Percentiles rank a stretch among this genome's conserved stretches.
Conservation (phyloP, 2,888 invertebrate species). For the Andrena camellia region DNA sequence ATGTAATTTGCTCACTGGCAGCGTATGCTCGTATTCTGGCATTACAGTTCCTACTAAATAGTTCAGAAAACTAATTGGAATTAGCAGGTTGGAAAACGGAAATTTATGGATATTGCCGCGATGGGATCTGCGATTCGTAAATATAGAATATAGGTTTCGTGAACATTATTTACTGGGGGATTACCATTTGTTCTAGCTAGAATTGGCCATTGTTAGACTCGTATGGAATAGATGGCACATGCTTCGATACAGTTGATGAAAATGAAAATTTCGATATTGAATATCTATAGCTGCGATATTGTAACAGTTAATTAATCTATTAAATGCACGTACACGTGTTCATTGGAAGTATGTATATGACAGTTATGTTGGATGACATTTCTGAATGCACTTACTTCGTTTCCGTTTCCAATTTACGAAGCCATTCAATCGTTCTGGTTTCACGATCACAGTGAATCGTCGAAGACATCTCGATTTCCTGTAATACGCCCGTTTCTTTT, state of each 20-base stretch:
- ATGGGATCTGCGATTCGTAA: too few relatives aligned
- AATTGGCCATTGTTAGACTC: too few relatives aligned
- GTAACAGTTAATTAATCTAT: not conserved
- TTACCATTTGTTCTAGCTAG: too few relatives aligned
- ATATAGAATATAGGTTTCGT: too few relatives aligned
- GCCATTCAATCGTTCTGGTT: conserved; percentile 26
- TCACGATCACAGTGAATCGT: conserved; percentile 19
- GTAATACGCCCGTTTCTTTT: conserved; percentile 19
- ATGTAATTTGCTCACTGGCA: conserved; percentile 19
- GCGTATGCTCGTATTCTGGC: not conserved
- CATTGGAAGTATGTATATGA: not conserved
- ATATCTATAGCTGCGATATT: too few relatives aligned
- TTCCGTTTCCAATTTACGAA: conserved; percentile 19
- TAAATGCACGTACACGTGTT: not conserved
- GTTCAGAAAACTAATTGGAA: conserved; percentile 32
- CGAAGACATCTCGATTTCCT: conserved; percentile 36
- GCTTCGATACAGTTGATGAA: too few relatives aligned
- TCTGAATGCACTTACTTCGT: not conserved
- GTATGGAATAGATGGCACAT: too few relatives aligned
- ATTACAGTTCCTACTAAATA: conserved; percentile 14
- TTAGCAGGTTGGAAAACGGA: conserved; percentile 10
- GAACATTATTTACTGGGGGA: too few relatives aligned
- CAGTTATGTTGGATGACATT: conserved; percentile 9
- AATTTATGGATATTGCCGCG: conserved; percentile 15
- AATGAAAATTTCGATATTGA: too few relatives aligned